Evolutionary conservation across 2,888 invertebrate genomes (phyloP).

Genomic region (Saturnia japonica): DNA sequence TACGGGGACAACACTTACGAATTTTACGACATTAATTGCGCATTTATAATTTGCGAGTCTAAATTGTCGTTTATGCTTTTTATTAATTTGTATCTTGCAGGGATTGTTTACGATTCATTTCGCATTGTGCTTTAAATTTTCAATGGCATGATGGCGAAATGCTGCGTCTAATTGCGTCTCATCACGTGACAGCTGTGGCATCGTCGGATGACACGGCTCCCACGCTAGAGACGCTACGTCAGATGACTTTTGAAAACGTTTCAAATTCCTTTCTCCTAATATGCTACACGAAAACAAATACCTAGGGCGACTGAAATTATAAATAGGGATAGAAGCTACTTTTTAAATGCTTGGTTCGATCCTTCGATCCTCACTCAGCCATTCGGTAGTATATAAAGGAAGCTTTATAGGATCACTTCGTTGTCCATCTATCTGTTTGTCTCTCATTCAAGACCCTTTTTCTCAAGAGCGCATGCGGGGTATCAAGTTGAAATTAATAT

Average conservation of each 20-base stretch:
- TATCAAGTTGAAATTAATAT: too few relatives aligned
- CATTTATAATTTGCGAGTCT: slow-evolving; percentile 18
- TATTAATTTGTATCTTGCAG: slow-evolving; percentile 10
- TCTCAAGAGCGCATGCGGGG: too few relatives aligned
- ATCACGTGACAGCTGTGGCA: slow-evolving; percentile 51
- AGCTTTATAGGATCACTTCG: too few relatives aligned
- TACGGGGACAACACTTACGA: slow-evolving; percentile 8
- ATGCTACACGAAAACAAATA: slow-evolving; percentile 11
- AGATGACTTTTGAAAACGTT: slow-evolving; percentile 33
- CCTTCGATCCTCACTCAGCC: too few relatives aligned
- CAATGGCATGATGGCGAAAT: slow-evolving; percentile 50
- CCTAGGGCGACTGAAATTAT: neutral
- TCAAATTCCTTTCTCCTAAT: slow-evolving; percentile 25
- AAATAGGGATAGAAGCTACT: neutral
- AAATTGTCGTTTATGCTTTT: slow-evolving; percentile 1
- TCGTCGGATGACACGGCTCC: slow-evolving; percentile 42
- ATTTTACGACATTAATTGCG: slow-evolving; percentile 28
- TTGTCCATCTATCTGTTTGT: too few relatives aligned
- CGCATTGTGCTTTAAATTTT: slow-evolving; percentile 21
- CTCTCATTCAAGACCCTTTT: too few relatives aligned
- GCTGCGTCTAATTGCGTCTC: slow-evolving; percentile 55
- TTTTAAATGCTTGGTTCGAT: neutral
- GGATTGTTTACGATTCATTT: slow-evolving; percentile 5
- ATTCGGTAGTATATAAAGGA: too few relatives aligned
- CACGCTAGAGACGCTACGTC: slow-evolving; percentile 46